phyloP scores from a whole-genome alignment of 1,140 invertebrate genomes.

The Drosophila malerkotliana region DNA sequence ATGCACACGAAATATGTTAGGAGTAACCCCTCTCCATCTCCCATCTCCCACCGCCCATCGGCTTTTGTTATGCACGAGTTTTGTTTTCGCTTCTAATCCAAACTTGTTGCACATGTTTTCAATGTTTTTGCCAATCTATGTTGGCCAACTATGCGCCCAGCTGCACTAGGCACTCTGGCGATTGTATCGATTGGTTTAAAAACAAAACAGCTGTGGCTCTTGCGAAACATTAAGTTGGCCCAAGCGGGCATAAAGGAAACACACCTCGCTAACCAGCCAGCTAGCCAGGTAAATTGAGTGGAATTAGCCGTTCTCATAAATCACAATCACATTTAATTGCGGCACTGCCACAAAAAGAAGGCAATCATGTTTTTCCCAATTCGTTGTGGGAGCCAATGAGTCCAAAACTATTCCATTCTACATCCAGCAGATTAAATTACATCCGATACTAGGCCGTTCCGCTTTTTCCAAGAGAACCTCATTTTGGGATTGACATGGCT shows the following conservation, averaged over 20 bases:
- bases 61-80: slow-evolving; percentile 69
- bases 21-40: slow-evolving; percentile 1
- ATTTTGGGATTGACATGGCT: no score
- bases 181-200: slow-evolving; percentile 65
- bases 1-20: slow-evolving; percentile 77
- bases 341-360: slow-evolving; percentile 1
- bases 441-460: no score
- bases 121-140: slow-evolving; percentile 74
- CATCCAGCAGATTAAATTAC: no score
- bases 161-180: slow-evolving; percentile 54
- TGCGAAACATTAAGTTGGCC: slow-evolving; percentile 65
- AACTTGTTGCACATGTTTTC: slow-evolving; percentile 45
- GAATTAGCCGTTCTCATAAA: slow-evolving; percentile 54
- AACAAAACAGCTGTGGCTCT: slow-evolving; percentile 30
- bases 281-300: slow-evolving; percentile 40
- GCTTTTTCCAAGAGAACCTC: no score
- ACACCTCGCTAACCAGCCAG: slow-evolving; percentile 42
- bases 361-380: slow-evolving; percentile 16
- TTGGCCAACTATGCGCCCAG: slow-evolving; percentile 67
- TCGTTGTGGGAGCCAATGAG: neutral
- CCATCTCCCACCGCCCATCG: neutral
- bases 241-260: slow-evolving; percentile 41
- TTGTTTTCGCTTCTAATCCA: slow-evolving; percentile 65
- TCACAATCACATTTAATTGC: slow-evolving; percentile 45
- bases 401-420: no score